Evolutionary conservation across 1,140 invertebrate genomes (phyloP).

Genomic region (Lepidurus apus): DNA sequence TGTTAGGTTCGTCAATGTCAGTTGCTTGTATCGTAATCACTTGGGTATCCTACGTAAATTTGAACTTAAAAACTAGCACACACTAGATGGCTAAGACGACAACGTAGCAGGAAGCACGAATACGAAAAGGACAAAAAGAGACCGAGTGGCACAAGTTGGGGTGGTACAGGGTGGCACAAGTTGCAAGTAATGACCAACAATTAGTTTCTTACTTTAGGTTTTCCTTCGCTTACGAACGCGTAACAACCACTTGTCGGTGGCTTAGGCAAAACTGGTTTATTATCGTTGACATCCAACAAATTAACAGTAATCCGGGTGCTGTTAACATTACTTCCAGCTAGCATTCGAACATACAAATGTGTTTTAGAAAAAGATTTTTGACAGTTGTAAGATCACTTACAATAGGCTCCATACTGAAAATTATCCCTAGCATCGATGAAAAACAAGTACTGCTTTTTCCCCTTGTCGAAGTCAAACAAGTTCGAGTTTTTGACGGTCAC

Average conservation of each 20-base stretch:
- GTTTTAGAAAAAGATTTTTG: neutral
- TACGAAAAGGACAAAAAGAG: no score
- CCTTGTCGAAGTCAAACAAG: constrained; percentile 24
- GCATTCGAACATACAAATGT: neutral
- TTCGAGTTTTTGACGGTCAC: constrained; percentile 12
- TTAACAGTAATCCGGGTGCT: neutral
- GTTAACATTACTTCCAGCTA: neutral
- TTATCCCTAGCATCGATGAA: constrained; percentile 24
- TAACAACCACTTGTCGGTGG: neutral
- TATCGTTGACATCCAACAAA: neutral
- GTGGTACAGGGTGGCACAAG: no score
- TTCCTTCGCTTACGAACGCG: neutral
- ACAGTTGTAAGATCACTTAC: constrained; percentile 17
- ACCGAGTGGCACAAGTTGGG: no score
- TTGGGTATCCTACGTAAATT: neutral
- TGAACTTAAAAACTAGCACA: neutral
- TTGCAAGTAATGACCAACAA: no score
- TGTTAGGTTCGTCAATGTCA: constrained; percentile 26
- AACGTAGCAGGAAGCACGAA: no score
- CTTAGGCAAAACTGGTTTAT: neutral
- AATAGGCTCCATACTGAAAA: neutral
- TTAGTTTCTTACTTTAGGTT: neutral
- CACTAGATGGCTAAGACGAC: neutral
- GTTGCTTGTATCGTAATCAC: constrained; percentile 19
- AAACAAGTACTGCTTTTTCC: constrained; percentile 20